Evolutionary conservation across 2,113 vertebrate genomes (phyloP).

Genomic region (Platanista minor): DNA sequence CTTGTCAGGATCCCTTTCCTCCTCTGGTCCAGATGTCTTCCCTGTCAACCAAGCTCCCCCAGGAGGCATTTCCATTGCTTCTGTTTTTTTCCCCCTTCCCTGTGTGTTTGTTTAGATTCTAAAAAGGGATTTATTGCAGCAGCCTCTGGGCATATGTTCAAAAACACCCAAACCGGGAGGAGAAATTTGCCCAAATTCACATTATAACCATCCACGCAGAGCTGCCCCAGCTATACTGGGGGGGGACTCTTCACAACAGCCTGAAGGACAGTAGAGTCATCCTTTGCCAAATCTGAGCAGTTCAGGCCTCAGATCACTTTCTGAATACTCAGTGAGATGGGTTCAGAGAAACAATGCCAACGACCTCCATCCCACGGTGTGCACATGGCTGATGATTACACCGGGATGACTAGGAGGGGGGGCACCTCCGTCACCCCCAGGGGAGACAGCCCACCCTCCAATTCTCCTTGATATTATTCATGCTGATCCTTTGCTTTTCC

Average conservation of each 20-base stretch:
- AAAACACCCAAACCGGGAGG: not conserved
- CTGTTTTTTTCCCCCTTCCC: not conserved
- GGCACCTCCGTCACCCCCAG: too few relatives aligned
- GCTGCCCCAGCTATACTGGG: not conserved
- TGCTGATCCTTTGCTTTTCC: not conserved
- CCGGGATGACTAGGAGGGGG: not conserved
- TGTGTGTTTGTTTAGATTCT: slow-evolving; percentile 3
- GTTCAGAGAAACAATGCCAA: not conserved
- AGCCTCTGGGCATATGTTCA: slow-evolving; percentile 20
- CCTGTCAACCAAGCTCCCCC: not conserved
- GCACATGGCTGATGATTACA: rapidly evolving
- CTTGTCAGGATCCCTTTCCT: not conserved
- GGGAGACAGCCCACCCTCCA: too few relatives aligned
- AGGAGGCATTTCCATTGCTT: not conserved
- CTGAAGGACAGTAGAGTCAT: not conserved
- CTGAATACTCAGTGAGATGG: not conserved
- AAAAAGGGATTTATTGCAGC: slow-evolving; percentile 24
- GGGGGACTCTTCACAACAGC: not conserved
- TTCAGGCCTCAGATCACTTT: not conserved
- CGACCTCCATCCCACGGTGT: not conserved
- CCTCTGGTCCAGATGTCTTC: not conserved
- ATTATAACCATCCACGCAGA: not conserved
- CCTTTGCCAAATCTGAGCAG: not conserved
- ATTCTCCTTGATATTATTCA: not conserved
- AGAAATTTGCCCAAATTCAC: not conserved